phyloP scores from a whole-genome alignment of 2,113 vertebrate species.

The Pteropus alecto region DNA sequence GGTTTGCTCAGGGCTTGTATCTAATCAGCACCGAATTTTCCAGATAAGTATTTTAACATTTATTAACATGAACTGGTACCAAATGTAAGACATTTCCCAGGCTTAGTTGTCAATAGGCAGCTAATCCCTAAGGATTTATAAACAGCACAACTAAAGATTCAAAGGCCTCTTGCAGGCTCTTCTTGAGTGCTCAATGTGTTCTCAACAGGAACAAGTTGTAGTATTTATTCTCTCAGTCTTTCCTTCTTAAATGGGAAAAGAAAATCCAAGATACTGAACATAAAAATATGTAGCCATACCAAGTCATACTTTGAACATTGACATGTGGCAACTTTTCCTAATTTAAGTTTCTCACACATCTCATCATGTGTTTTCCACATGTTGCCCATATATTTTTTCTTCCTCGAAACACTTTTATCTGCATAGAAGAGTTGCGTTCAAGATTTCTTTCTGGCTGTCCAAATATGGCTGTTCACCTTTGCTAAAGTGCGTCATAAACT shows the following conservation, averaged over 20 bases:
- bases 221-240: slow-evolving; percentile 61
- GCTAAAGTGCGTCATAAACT: neutral
- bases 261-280: neutral
- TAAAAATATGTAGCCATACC: neutral
- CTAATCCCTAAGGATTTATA: slow-evolving; percentile 80
- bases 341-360: neutral
- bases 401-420: neutral
- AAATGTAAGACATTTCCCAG: slow-evolving; percentile 74
- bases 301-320: slow-evolving; percentile 25
- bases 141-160: slow-evolving; percentile 65
- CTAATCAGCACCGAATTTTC: slow-evolving; percentile 58
- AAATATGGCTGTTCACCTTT: neutral
- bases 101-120: slow-evolving; percentile 76
- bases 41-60: slow-evolving; percentile 64
- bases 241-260: slow-evolving; percentile 48
- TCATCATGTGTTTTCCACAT: neutral
- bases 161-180: slow-evolving; percentile 73
- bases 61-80: slow-evolving; percentile 73
- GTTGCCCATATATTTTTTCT: neutral
- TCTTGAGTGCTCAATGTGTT: slow-evolving; percentile 57
- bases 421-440: neutral
- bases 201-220: slow-evolving; percentile 54
- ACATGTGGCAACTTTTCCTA: neutral
- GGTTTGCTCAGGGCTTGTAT: slow-evolving; percentile 59
- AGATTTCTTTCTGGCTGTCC: neutral